These are phyloP conservation scores for Lithophane leautieri DNA, from an alignment of 2,888 invertebrate genomes.

Conservation along the genomic window DNA sequence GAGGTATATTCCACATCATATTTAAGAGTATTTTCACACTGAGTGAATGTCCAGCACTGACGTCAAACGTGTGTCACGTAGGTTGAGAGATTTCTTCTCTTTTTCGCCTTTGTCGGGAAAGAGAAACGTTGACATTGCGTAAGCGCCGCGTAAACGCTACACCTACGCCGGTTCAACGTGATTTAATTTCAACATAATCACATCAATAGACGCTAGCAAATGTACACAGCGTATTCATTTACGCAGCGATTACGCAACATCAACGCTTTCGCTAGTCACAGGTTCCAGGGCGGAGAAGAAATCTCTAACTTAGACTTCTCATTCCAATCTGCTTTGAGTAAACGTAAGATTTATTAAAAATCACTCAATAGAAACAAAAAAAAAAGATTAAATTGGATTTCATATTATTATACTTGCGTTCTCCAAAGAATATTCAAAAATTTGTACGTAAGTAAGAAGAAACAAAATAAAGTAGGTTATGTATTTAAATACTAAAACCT, in stretches of 20 bases:
- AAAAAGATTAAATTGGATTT: too few relatives aligned
- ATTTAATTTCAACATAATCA: background rate
- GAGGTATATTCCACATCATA: background rate
- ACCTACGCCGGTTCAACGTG: background rate
- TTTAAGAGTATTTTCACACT: background rate
- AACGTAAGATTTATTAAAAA: background rate
- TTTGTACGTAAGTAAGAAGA: background rate
- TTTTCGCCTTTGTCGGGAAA: background rate
- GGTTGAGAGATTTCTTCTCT: background rate
- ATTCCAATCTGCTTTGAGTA: background rate
- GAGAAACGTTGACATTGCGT: background rate
- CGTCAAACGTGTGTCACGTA: background rate
- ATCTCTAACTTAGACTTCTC: background rate
- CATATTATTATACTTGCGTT: background rate
- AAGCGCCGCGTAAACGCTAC: background rate
- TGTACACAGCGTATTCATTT: background rate
- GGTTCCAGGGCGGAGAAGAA: background rate
- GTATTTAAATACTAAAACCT: constrained; percentile 20
- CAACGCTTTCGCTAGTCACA: background rate
- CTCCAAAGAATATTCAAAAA: background rate
- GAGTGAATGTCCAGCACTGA: background rate
- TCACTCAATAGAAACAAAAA: background rate
- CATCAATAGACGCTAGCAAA: too few relatives aligned
- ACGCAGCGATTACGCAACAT: background rate
- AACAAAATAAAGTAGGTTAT: constrained; percentile 5